Conservation (phyloP, 2,888 invertebrate species). For the Hydroisotoma schaefferi region DNA sequence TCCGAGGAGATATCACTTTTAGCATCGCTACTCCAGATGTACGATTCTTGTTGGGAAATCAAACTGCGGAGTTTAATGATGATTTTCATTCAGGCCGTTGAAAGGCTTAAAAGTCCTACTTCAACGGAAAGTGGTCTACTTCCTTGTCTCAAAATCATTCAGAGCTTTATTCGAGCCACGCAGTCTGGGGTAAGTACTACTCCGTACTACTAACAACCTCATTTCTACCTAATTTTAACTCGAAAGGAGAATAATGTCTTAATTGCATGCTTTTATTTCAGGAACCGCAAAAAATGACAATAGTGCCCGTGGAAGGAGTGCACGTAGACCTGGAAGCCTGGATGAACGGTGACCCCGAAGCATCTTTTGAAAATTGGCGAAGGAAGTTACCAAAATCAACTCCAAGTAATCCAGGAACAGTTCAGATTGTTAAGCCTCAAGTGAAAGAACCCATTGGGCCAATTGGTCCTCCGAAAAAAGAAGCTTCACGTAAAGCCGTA, state of each 20-base stretch:
- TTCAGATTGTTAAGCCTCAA: not conserved
- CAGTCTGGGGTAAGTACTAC: slow-evolving; percentile 46
- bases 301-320: slow-evolving; percentile 61
- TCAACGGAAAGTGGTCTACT: slow-evolving; percentile 87
- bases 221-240: not conserved
- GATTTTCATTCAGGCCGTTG: slow-evolving; percentile 75
- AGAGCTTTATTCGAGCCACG: slow-evolving; percentile 62
- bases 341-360: slow-evolving; percentile 66
- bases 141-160: slow-evolving; percentile 88
- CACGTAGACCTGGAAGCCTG: slow-evolving; percentile 71
- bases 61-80: slow-evolving; percentile 80
- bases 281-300: slow-evolving; percentile 57
- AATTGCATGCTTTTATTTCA: not conserved
- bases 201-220: not conserved
- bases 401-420: not conserved
- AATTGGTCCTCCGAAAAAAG: slow-evolving; percentile 12
- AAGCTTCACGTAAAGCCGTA: slow-evolving; percentile 16
- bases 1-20: slow-evolving; percentile 79
- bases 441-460: slow-evolving; percentile 2
- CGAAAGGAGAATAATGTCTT: not conserved
- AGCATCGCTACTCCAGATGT: slow-evolving; percentile 81
- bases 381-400: slow-evolving; percentile 55
- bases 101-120: slow-evolving; percentile 73
- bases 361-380: slow-evolving; percentile 71
- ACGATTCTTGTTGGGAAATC: slow-evolving; percentile 93